Conservation (phyloP, 2,797 vertebrate genomes). For the Botia kubotai region DNA sequence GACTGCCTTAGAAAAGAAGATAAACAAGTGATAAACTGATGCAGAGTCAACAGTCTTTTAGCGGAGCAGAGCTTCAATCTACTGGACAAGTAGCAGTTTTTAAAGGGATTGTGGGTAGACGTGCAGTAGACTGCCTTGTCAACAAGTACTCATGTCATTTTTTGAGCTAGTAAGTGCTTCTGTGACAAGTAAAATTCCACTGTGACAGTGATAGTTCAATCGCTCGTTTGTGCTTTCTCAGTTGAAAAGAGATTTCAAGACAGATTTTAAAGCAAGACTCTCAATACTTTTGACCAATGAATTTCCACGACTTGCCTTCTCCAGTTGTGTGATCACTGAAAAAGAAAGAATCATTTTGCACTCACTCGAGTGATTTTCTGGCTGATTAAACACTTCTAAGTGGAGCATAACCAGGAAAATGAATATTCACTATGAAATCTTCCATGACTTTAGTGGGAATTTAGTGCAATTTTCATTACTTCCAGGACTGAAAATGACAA, state of each 20-base stretch:
- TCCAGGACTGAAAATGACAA: neutral
- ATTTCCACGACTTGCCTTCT: neutral
- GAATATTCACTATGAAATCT: neutral
- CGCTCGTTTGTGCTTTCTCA: neutral
- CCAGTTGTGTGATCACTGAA: too few relatives aligned
- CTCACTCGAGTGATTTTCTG: too few relatives aligned
- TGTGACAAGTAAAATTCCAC: neutral
- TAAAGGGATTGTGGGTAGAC: neutral
- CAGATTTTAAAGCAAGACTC: neutral
- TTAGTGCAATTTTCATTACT: neutral
- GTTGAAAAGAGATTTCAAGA: neutral
- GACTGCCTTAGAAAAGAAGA: slow-evolving; percentile 34
- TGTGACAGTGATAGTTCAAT: neutral
- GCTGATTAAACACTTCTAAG: too few relatives aligned
- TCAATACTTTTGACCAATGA: neutral
- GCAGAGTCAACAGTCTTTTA: slow-evolving; percentile 45
- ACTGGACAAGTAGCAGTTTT: neutral
- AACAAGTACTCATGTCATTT: neutral
- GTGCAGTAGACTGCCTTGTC: neutral
- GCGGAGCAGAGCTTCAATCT: slow-evolving; percentile 25
- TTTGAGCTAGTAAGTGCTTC: neutral
- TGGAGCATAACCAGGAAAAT: neutral
- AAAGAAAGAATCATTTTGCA: neutral
- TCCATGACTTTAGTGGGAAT: too few relatives aligned
- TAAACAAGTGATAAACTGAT: slow-evolving; percentile 41